phyloP scores from a whole-genome alignment of 2,113 vertebrate genomes.

The Myocastor coypus region DNA sequence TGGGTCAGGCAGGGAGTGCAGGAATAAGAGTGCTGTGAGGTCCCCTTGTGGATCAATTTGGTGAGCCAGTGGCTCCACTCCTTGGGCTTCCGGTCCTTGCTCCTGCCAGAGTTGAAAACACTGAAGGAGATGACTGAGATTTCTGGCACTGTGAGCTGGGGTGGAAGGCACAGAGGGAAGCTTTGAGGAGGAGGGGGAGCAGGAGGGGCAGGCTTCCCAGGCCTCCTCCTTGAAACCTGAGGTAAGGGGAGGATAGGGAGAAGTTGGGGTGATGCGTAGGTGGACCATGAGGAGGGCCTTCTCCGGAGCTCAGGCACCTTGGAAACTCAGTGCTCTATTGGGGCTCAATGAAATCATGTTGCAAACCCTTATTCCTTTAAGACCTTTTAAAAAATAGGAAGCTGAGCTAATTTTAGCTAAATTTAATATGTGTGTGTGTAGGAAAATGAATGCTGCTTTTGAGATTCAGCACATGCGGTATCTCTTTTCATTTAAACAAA shows the following conservation, averaged over 20 bases:
- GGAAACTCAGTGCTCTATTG: not conserved
- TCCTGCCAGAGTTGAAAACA: not conserved
- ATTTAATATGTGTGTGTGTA: conserved; percentile 62
- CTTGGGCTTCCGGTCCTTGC: conserved; percentile 17
- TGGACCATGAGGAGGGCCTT: not conserved
- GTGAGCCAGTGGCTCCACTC: not conserved
- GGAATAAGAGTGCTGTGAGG: not conserved
- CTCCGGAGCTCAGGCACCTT: not conserved
- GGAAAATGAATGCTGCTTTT: conserved; percentile 76
- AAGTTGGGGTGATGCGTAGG: not conserved
- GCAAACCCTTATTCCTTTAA: conserved; percentile 67
- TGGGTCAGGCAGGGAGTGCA: not conserved
- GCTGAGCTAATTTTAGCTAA: conserved; percentile 77
- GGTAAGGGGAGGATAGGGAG: not conserved
- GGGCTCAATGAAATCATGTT: conserved; percentile 47
- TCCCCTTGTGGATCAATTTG: not conserved
- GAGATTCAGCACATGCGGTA: conserved; percentile 52
- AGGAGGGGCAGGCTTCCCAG: not conserved
- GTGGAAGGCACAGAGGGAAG: not conserved
- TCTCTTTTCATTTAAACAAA: conserved; percentile 79
- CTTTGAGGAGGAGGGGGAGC: not conserved
- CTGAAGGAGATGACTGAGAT: not conserved
- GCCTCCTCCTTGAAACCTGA: not conserved
- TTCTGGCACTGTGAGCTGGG: not conserved
- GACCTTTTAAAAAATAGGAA: conserved; percentile 36